Evolutionary conservation across 2,113 vertebrate genomes (phyloP), one percentile per base, ranked within the genome.

Genomic region (Dolichallabes microphthalmus): DNA sequence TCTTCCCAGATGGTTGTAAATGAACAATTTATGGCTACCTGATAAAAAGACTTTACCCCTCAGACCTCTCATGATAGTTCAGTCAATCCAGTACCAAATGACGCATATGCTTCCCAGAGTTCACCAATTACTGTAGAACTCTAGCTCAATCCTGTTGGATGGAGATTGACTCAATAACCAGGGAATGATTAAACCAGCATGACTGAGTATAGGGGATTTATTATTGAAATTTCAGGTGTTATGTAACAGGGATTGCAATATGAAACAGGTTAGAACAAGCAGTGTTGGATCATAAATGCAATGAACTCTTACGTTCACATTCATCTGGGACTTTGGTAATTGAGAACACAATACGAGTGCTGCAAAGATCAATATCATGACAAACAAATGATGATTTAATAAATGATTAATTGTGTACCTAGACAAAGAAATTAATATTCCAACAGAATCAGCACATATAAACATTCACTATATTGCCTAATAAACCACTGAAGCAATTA

Each of bases 121-220:
- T 53, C 60, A 66, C 71, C 80, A 86, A 76, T 82, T 77, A n/a
- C n/a, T n/a, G n/a, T n/a, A 82, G 50, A 82, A 19, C 50, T 13
- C 60, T 22, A 30, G 81, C 52, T 53, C 83, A 58, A 60, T 68
- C 10, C n/a, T 82, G n/a, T 57, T 69, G 53, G 52, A 69, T 60
- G 32, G 25, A 45, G 61, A 69, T 60, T 25, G 25, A 45, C 25
- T n/a, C 60, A 77, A 77, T 82, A 82, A 55, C 69, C 25, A 53
- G 50, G 19, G 14, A 19, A 15, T 69, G 58, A 66, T 79, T 79
- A 75, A 61, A 45, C 61, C 20, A 68, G 15, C 1, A 9, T 22
- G 14, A 20, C 55, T 82, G 20, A 82, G 11, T 64, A 30, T 4
- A 57, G 2, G 27, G 71, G 52, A 58, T 57, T 53, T 64, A 19